Evolutionary conservation across 2,797 vertebrate species (phyloP), one percentile per base, ranked within the genome.

Genomic region (Leptodactylus fallax): DNA sequence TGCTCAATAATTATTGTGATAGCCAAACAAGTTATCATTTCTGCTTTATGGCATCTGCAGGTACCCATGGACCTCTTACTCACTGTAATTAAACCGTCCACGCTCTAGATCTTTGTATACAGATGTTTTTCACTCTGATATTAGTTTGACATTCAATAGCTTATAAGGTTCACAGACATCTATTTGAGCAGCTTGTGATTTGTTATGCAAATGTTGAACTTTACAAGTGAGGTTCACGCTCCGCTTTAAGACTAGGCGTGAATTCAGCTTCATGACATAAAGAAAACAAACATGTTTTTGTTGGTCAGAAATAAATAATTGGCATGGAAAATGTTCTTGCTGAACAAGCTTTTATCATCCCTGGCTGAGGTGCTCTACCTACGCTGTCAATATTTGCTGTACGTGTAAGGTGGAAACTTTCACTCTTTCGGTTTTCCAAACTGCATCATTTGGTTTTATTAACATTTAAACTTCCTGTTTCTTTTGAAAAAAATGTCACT

Each of bases 391-490:
- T 79, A 83, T 79, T 45, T 71, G 53, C 36, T 65, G 72, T 61
- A 56, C 27, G 65, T 84, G 81, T 19, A 19, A 72, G 55, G 65
- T 83, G 87, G 87, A 84, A 88, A 88, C 63, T 88, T 80, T 88
- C 76, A 88, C 81, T 88, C 49, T 71, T 67, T 78, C 65, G 53
- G 3, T 60, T 80, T 86, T 86, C 16, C 72, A 79, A 55, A 25
- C 17, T 87, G 81, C 81, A 87, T 83, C 36, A 58, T 76, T 83
- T 69, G 74, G 72, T 63, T 83, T 83, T 69, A 83, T 78, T 83
- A 87, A 87, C 81, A 87, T 87, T 87, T 71, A 83, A 49, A 58
- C 74, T 87, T 88, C 87, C 87, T 88, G 81, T 88, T 80, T 85
- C 87, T 88, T 84, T 45, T 17, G 27, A 72, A 56, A 79, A n/a